Evolutionary conservation across 2,888 invertebrate genomes (phyloP), one percentile per base, ranked within the genome.

Genomic region (Elysia crispata): DNA sequence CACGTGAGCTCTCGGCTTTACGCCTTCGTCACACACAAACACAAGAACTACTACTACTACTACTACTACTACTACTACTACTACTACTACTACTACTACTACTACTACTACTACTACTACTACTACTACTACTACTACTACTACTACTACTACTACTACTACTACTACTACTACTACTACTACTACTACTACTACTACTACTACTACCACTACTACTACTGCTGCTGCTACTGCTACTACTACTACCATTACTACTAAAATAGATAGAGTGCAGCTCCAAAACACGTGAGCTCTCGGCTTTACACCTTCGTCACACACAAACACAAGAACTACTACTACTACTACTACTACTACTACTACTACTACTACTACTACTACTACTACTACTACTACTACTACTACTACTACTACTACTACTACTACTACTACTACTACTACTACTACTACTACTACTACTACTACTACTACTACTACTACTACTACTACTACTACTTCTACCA

Each of bases 61-160:
- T n/a, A n/a, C n/a, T n/a, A n/a, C n/a, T n/a, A n/a, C n/a, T n/a
- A n/a, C n/a, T n/a, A n/a, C n/a, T n/a, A n/a, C n/a, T n/a, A n/a
- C n/a, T n/a, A n/a, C n/a, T n/a, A n/a, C n/a, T n/a, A n/a, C n/a
- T n/a, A n/a, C n/a, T n/a, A n/a, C n/a, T 54, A 54, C 54, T 54
- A 54, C 54, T 54, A 54, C 54, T 54, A 54, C 54, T 54, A 54
- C 54, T 54, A 54, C 54, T 54, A 54, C 54, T 54, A 54, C 18
- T 54, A 54, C 54, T 54, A 54, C 54, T 54, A 54, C 54, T 54
- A 54, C 54, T 54, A 54, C 54, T 54, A 54, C 54, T 54, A 54
- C 54, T 54, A 54, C 54, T 54, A 54, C 54, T 54, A 54, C 54
- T 54, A 54, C 54, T 54, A 54, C 54, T 54, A 54, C 54, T 54